Evolutionary conservation across 1,140 invertebrate genomes (phyloP).

Genomic region (Papilio glaucus): DNA sequence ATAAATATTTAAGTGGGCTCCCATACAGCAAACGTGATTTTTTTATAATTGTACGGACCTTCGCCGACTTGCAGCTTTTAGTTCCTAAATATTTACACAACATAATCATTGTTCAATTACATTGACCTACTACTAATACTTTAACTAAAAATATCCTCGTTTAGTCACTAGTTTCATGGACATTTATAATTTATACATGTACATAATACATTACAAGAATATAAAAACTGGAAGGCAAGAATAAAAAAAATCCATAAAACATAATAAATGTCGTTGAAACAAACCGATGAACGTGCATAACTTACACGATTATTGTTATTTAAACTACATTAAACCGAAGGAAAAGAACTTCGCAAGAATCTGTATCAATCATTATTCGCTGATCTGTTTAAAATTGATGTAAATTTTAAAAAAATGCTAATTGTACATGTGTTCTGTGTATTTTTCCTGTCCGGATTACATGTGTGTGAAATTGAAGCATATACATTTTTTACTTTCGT

Average conservation of each 20-base stretch:
- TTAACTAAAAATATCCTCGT: too few species aligned
- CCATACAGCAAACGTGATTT: too few species aligned
- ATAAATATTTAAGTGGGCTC: too few species aligned
- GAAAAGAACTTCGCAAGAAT: slow-evolving; percentile 22
- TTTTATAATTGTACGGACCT: too few species aligned
- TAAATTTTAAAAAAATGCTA: too few species aligned
- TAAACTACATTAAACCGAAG: slow-evolving; percentile 19
- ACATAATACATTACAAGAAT: neutral
- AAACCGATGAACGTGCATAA: neutral
- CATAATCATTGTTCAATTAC: too few species aligned
- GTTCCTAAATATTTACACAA: too few species aligned
- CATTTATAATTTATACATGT: too few species aligned
- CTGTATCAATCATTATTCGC: slow-evolving; percentile 21
- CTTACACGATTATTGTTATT: slow-evolving; percentile 13
- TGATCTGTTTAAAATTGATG: slow-evolving; percentile 27
- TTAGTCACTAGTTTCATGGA: too few species aligned
- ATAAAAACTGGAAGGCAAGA: neutral
- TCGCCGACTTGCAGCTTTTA: too few species aligned
- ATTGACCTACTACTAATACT: too few species aligned
- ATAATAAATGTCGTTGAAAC: neutral
- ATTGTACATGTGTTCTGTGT: neutral
- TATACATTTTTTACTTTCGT: slow-evolving; percentile 2
- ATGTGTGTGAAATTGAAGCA: neutral
- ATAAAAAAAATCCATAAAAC: too few species aligned
- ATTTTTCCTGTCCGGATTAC: neutral